A percentile compares a stretch with the other conserved stretches of the same genome.
Conservation (phyloP, 2,797 vertebrate species). For the Melanotaenia parkinsoni region DNA sequence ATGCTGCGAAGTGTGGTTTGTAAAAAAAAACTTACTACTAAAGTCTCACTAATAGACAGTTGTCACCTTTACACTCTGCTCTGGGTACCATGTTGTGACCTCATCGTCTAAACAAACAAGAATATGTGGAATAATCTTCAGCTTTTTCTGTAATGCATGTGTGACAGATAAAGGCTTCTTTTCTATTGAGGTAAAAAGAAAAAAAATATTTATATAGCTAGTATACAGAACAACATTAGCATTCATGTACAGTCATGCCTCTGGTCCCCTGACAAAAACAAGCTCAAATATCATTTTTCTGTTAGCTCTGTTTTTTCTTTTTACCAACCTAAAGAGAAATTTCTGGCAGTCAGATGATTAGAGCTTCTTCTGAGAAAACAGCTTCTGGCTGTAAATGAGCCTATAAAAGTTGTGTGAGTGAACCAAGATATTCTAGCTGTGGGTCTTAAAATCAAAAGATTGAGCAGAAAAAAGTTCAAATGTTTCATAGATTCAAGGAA, state of each 20-base stretch:
- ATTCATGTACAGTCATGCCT: not conserved
- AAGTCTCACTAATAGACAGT: not conserved
- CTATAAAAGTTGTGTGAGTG: not conserved
- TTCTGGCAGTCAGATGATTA: not conserved
- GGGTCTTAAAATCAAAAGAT: not conserved
- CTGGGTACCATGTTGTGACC: not conserved
- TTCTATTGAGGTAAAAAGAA: not conserved
- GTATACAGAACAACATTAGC: slow-evolving; percentile 8
- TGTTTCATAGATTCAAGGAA: not conserved
- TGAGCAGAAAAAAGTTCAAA: not conserved
- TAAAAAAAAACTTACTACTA: not conserved
- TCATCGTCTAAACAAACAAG: not conserved
- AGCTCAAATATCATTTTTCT: not conserved
- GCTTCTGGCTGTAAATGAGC: slow-evolving; percentile 1
- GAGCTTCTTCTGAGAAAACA: not conserved
- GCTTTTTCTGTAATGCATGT: not conserved
- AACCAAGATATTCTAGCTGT: slow-evolving; percentile 3
- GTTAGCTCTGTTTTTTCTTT: slow-evolving; percentile 4
- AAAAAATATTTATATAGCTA: not conserved
- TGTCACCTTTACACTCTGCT: not conserved
- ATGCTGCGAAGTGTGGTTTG: not conserved
- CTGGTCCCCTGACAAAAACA: not conserved
- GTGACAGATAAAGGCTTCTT: not conserved
- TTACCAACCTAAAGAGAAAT: not conserved
- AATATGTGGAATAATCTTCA: not conserved